Conservation (phyloP, 2,113 vertebrate genomes). For the Paedocypris sp. region DNA sequence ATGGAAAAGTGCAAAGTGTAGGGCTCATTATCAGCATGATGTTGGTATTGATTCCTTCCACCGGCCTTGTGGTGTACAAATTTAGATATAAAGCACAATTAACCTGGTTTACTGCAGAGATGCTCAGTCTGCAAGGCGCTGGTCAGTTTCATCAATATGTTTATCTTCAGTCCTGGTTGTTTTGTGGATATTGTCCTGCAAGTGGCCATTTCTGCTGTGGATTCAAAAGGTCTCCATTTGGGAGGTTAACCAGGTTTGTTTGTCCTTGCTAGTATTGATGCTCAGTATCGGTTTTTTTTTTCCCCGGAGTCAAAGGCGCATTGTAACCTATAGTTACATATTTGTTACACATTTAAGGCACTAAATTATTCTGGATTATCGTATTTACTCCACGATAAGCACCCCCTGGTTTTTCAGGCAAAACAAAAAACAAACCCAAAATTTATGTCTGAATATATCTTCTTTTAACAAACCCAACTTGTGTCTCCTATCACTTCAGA, state of each 20-base stretch:
- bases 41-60: slow-evolving; percentile 33
- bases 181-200: neutral
- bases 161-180: slow-evolving; percentile 14
- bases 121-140: slow-evolving; percentile 14
- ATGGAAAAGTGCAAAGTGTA: neutral
- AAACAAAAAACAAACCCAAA: no score
- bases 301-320: no score
- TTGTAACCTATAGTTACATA: no score
- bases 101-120: slow-evolving; percentile 23
- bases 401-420: no score
- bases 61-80: slow-evolving; percentile 25
- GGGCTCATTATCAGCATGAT: slow-evolving; percentile 16
- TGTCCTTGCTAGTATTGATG: neutral
- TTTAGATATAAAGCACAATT: slow-evolving; percentile 35
- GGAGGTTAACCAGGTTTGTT: neutral
- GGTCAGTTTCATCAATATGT: slow-evolving; percentile 11
- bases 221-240: neutral
- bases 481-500: no score
- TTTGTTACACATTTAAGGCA: no score
- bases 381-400: no score
- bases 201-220: neutral
- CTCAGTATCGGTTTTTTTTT: neutral
- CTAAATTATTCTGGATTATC: no score
- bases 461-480: no score
- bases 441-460: no score